phyloP scores from a whole-genome alignment of 2,113 vertebrate species.

The Telmatochromis bifrenatus region DNA sequence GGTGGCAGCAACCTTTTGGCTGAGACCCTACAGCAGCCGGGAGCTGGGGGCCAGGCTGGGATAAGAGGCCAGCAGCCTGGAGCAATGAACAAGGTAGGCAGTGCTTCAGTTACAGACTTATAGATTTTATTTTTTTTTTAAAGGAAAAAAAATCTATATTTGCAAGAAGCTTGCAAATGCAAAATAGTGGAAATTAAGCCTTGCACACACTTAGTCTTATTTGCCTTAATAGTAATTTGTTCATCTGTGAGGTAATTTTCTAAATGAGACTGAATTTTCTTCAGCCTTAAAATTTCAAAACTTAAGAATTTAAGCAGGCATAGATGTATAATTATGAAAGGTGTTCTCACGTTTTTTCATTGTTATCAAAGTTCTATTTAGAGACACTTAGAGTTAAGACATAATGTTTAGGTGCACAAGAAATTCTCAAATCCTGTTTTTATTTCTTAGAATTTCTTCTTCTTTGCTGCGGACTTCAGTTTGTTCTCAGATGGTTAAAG shows the following conservation, averaged over 20 bases:
- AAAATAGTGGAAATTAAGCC: background rate
- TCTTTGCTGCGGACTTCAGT: background rate
- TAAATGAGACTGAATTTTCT: background rate
- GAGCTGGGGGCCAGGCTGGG: slow-evolving; percentile 76
- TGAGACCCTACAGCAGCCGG: slow-evolving; percentile 87
- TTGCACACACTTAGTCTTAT: background rate
- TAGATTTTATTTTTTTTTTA: background rate
- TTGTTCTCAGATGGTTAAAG: background rate
- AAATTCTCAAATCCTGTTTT: background rate
- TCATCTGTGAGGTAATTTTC: background rate
- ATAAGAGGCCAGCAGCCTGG: slow-evolving; percentile 88
- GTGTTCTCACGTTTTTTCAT: background rate
- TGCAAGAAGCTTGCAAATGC: background rate
- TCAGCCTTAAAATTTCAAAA: background rate
- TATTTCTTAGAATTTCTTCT: background rate
- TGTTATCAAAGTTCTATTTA: background rate
- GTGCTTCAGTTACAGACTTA: background rate
- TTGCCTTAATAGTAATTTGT: background rate
- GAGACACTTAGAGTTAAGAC: background rate
- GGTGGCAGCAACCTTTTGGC: slow-evolving; percentile 82
- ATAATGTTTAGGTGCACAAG: background rate
- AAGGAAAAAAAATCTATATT: background rate
- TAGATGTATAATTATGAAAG: background rate
- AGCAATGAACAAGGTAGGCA: slow-evolving; percentile 81
- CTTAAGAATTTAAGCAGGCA: background rate